A percentile compares a stretch with the other conserved stretches of the same genome.
Evolutionary conservation across 2,888 invertebrate species (phyloP).

Genomic region (Eupithecia tripunctaria): DNA sequence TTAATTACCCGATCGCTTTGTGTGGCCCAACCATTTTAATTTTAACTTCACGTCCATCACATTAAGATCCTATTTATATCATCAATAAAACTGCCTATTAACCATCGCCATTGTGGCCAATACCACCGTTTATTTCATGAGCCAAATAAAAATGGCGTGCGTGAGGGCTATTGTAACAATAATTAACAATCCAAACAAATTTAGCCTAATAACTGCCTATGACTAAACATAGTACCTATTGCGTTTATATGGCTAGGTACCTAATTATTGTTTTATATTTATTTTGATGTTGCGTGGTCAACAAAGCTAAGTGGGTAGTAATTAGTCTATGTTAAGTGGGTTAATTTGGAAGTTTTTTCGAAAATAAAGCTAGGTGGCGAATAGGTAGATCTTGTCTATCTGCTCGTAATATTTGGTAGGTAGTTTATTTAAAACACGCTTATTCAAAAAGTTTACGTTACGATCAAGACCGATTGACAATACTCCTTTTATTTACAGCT

Average conservation of each 20-base stretch:
- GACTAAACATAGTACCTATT: conserved; percentile 66
- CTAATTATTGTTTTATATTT: conserved; percentile 62
- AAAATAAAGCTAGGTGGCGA: neutral
- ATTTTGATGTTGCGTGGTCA: conserved; percentile 15
- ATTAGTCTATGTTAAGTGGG: no score
- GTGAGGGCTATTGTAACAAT: conserved; percentile 62
- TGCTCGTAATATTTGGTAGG: neutral
- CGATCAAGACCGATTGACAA: no score
- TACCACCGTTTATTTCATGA: conserved; percentile 34
- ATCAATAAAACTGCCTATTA: conserved; percentile 49
- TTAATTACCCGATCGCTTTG: conserved; percentile 12
- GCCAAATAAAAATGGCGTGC: conserved; percentile 62
- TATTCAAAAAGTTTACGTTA: no score
- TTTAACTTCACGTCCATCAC: conserved; percentile 21
- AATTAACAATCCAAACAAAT: conserved; percentile 81
- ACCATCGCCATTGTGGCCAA: conserved; percentile 45
- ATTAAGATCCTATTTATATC: conserved; percentile 33
- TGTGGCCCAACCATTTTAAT: conserved; percentile 17
- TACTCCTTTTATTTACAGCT: neutral
- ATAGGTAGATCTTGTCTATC: neutral
- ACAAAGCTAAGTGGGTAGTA: neutral
- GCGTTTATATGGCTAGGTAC: conserved; percentile 59
- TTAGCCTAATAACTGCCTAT: conserved; percentile 73
- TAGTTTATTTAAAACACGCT: no score
- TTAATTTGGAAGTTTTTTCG: neutral